A percentile compares a stretch with the other conserved stretches of the same genome.
Conservation (phyloP, 2,113 vertebrate genomes). For the Todiramphus chloris region DNA sequence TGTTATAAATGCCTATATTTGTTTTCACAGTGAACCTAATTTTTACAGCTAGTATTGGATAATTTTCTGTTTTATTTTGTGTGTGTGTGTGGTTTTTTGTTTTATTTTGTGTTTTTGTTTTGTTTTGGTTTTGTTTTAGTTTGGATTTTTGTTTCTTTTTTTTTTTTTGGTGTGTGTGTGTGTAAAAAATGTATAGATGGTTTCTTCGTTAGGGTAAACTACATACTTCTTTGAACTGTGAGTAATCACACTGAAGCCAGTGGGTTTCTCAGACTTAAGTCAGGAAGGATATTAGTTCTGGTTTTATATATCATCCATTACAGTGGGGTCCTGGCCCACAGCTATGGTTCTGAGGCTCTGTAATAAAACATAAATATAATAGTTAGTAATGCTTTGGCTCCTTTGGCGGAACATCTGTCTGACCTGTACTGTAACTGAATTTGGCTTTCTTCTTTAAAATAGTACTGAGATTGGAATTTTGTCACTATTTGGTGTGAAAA, state of each 20-base stretch:
- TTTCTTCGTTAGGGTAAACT: neutral
- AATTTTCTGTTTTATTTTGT: neutral
- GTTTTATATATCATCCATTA: neutral
- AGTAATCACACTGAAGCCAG: neutral
- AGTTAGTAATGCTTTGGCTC: constrained; percentile 54
- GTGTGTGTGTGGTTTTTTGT: too few species aligned
- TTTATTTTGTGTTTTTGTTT: too few species aligned
- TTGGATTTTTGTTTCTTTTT: neutral
- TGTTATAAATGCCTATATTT: neutral
- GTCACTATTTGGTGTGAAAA: neutral
- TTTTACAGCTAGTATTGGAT: neutral
- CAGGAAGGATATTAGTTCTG: neutral
- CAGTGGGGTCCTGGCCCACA: neutral
- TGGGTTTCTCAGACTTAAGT: neutral
- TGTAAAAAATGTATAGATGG: neutral
- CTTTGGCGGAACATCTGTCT: constrained; percentile 47
- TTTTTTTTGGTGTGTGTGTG: too few species aligned
- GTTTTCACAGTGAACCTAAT: neutral
- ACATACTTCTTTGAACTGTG: neutral
- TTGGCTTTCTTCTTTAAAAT: constrained; percentile 12
- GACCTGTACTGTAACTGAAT: neutral
- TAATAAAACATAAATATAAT: constrained; percentile 34
- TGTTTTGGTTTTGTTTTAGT: too few species aligned
- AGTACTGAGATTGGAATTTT: neutral
- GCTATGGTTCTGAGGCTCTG: neutral